Conservation (phyloP, 1,140 invertebrate species). For the Mercenaria mercenaria region DNA sequence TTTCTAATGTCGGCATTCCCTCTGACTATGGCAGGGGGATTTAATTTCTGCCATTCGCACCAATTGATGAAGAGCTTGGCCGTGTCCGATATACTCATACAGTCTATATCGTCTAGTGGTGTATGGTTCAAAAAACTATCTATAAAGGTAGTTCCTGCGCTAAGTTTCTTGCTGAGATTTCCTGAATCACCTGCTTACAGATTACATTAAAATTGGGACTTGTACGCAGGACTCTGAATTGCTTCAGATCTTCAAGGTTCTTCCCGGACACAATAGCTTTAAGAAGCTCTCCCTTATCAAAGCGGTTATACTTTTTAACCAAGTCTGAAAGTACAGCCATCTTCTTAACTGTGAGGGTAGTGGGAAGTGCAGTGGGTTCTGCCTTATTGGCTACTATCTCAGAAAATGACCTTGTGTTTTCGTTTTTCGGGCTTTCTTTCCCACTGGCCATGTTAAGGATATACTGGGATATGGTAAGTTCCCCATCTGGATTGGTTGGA, state of each 20-base stretch:
- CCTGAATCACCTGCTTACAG: neutral
- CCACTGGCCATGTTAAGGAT: neutral
- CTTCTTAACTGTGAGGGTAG: neutral
- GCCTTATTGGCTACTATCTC: neutral
- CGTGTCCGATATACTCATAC: neutral
- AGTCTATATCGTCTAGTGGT: neutral
- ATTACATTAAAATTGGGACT: neutral
- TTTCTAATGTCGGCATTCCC: neutral
- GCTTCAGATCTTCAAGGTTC: neutral
- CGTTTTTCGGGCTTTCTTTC: neutral
- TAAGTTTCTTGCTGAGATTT: neutral
- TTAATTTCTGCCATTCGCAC: neutral
- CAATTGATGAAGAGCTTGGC: neutral
- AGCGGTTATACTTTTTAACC: neutral
- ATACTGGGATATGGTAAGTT: neutral
- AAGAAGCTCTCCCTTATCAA: neutral
- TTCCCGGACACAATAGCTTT: neutral
- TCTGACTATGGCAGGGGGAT: neutral
- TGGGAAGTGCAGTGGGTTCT: neutral
- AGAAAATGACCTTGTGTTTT: neutral
- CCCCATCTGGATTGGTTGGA: neutral
- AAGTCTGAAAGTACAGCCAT: neutral
- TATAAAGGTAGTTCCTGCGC: neutral
- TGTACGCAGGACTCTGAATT: neutral
- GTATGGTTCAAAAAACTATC: neutral